Base-by-base conservation (phyloP, 2,113 vertebrate species). In the Oncorhynchus kisutch region DNA sequence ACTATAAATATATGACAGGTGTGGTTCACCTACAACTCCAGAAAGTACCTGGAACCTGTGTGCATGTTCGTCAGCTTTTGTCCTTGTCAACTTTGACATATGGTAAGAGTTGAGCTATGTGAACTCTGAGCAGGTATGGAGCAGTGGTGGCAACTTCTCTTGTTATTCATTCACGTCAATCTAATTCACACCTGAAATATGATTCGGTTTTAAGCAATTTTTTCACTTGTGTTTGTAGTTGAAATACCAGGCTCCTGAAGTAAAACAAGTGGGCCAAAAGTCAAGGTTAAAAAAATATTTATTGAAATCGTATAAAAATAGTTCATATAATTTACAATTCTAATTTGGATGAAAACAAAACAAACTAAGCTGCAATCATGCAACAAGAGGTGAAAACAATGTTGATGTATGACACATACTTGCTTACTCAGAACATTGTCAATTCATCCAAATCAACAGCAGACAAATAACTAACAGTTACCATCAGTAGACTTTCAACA, bases 241-340 rank as follows among this genome's bases (percentile, higher is more conserved):
- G n/a, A 62, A 62, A 16, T 16, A 54, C 5, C 51, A 45, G 39
- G 39, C 2, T 11, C 14, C 14, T 54, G n/a, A 62, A 62, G 59
- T 22, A 22, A 62, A 22, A 62, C 59, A 60, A 62, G 59, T 22
- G n/a, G n/a, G 59, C 9, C n/a, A 62, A 22, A 24, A 24, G 59
- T 62, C 59, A 62, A 57, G 54, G 59, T 62, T 89, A 91, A 84
- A 92, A 93, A 93, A 92, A 93, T 94, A 93, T 95, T 94, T 94
- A 94, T 94, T 95, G 90, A 92, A 94, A 91, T 87, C 14, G 90
- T 94, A 94, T 92, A 95, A 94, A 95, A 95, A 95, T 89, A 91
- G 82, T 86, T 90, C 93, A 83, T 83, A 87, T 89, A 88, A 94
- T 93, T 91, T 93, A 93, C 92, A 94, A 88, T 83, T 92, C 86